These are phyloP conservation scores for Hyphantria cunea DNA, from an alignment of 1,140 invertebrate species.

Conservation along the genomic window DNA sequence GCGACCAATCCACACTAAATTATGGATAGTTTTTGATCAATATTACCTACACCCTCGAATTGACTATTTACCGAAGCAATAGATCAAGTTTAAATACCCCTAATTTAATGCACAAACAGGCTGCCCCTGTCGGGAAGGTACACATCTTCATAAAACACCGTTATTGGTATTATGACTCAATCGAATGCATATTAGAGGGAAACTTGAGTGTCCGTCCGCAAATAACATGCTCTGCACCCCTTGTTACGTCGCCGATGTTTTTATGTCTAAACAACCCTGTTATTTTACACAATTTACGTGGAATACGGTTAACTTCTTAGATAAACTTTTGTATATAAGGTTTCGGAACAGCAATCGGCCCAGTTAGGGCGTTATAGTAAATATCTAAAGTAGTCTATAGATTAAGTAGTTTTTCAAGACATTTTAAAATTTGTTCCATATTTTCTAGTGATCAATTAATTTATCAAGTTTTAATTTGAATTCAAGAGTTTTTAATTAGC, in stretches of 20 bases:
- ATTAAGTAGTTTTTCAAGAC: too few species aligned
- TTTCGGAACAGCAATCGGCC: too few species aligned
- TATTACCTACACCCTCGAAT: constrained; percentile 13
- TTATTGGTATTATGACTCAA: constrained; percentile 73
- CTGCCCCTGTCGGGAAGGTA: constrained; percentile 59
- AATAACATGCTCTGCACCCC: constrained; percentile 22
- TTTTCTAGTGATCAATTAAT: too few species aligned
- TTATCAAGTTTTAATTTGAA: too few species aligned
- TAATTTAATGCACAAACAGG: constrained; percentile 59
- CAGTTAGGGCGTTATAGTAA: too few species aligned
- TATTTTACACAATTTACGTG: constrained; percentile 8
- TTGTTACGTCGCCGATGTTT: constrained; percentile 10
- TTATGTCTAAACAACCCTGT: constrained; percentile 2
- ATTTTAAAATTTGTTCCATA: too few species aligned
- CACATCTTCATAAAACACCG: constrained; percentile 59
- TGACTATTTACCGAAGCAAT: constrained; percentile 44
- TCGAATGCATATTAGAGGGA: constrained; percentile 51
- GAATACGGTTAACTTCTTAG: constrained; percentile 4
- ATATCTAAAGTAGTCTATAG: too few species aligned
- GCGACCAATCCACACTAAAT: constrained; percentile 8
- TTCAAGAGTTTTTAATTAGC: too few species aligned
- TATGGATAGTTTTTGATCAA: constrained; percentile 8
- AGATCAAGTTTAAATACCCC: constrained; percentile 59
- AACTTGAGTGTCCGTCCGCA: constrained; percentile 54
- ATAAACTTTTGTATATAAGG: background rate